Evolutionary conservation across 1,140 invertebrate species (phyloP), one percentile per base, ranked within the genome.

Genomic region (Pseudomyrmex dendroicus): DNA sequence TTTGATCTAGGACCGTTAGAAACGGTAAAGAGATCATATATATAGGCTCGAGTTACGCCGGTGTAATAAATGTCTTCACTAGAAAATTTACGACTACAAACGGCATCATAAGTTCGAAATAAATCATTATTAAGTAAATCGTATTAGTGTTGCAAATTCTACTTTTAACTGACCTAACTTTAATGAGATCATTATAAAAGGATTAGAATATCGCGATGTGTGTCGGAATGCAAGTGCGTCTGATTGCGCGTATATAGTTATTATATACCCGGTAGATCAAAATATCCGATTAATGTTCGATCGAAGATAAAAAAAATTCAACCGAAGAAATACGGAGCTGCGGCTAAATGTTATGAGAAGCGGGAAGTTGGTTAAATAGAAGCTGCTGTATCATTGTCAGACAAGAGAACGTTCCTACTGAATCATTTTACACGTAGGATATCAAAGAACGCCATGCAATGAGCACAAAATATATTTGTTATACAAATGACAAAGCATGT

Each of bases 101-200:
- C 78, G 68, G 73, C 52, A 68, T 88, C 67, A 77, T 67, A 59
- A 80, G 61, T 72, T 44, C 56, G 62, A 44, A 64, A 89, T 89
- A 88, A 89, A 88, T 89, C 87, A 86, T 76, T 83, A 85, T 89
- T 89, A 89, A 89, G 87, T 82, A 89, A 89, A 89, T 89, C 84
- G 87, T 88, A 85, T 86, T 89, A 85, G 67, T 84, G 86, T 85
- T 87, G 76, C 85, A 87, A 88, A 87, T 88, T 85, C 17, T 54
- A 77, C 59, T 68, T 77, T 87, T 77, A 87, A 87, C 54, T 72
- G 64, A 72, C 54, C 70, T 54, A 68, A 83, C 83, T 82, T 87
- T 87, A 88, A 88, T 84, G 86, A 88, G 86, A 88, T 88, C 83
- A 78, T 83, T 86, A 74, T 73, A 22, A 76, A 46, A n/a, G 73